A percentile compares a stretch with the other conserved stretches of the same genome.
Evolutionary conservation across 2,888 invertebrate genomes (phyloP).

Genomic region (Tinea semifulvella): DNA sequence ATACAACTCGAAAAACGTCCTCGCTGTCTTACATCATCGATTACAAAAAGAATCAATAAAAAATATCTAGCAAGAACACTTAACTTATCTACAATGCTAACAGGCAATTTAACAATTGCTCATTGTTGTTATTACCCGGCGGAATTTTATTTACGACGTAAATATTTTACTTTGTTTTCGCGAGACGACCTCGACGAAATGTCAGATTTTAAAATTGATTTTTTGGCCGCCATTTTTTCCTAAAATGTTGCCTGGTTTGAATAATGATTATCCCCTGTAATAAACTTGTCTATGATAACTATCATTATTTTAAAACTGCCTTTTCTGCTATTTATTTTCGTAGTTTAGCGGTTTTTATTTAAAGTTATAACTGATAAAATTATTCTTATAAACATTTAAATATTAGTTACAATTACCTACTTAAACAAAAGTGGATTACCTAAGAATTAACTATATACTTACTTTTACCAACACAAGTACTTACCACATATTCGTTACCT

Average conservation of each 20-base stretch:
- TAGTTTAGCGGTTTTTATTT: too few species aligned
- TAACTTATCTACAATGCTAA: neutral
- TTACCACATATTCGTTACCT: too few species aligned
- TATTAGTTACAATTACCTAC: too few species aligned
- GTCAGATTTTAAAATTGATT: constrained; percentile 61
- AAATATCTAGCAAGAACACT: neutral
- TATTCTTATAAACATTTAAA: too few species aligned
- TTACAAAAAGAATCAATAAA: constrained; percentile 32
- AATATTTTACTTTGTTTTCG: constrained; percentile 25
- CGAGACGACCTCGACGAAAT: constrained; percentile 24
- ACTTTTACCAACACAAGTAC: neutral
- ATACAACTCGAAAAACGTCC: too few species aligned
- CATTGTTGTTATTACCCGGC: constrained; percentile 11
- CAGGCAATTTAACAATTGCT: neutral
- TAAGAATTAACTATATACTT: neutral
- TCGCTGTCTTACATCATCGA: constrained; percentile 63
- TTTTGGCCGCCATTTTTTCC: constrained; percentile 45
- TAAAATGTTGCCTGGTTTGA: neutral
- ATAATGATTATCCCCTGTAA: too few species aligned
- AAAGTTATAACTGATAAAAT: too few species aligned
- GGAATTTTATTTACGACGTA: constrained; percentile 16
- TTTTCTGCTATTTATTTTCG: too few species aligned
- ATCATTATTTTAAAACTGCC: too few species aligned
- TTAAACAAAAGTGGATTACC: neutral
- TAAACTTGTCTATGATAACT: too few species aligned